A percentile compares a stretch with the other conserved stretches of the same genome.
Evolutionary conservation across 1,140 invertebrate genomes (phyloP).

Genomic region (Episyrphus balteatus): DNA sequence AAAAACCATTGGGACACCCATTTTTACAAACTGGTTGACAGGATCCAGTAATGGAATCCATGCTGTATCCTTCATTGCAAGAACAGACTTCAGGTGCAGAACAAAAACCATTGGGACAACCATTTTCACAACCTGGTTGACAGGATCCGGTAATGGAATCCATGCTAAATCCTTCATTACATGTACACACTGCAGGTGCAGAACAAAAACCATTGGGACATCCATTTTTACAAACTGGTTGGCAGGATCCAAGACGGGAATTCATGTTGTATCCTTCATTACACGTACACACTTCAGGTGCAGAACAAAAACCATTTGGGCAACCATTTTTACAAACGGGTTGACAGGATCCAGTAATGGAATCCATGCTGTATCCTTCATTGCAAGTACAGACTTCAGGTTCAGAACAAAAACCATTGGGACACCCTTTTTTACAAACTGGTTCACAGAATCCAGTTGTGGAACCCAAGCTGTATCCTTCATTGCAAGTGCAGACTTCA

Average conservation of each 20-base stretch:
- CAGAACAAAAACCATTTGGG: conserved; percentile 35
- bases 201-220: conserved; percentile 46
- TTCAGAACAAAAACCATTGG: no score
- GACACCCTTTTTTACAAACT: no score
- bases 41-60: conserved; percentile 6
- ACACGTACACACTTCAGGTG: conserved; percentile 36
- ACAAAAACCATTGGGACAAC: conserved; percentile 48
- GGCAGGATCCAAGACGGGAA: conserved; percentile 18
- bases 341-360: no score
- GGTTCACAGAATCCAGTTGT: no score
- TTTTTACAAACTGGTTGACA: conserved; percentile 25
- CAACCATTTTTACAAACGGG: conserved; percentile 27
- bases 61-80: conserved; percentile 33
- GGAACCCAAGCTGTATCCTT: no score
- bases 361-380: no score
- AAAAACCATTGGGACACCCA: conserved; percentile 28
- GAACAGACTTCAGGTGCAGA: conserved; percentile 43
- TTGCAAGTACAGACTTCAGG: no score
- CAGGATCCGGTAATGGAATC: conserved; percentile 40
- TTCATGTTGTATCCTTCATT: conserved; percentile 8
- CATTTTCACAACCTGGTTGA: conserved; percentile 42
- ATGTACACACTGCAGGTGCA: conserved; percentile 43
- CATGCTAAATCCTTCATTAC: conserved; percentile 41
- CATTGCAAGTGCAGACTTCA: no score
- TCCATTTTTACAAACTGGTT: conserved; percentile 34